Percentiles rank a stretch among this genome's conserved stretches.
These are phyloP conservation scores for Leucoma salicis DNA, from an alignment of 2,888 invertebrate genomes.

Conservation along the genomic window DNA sequence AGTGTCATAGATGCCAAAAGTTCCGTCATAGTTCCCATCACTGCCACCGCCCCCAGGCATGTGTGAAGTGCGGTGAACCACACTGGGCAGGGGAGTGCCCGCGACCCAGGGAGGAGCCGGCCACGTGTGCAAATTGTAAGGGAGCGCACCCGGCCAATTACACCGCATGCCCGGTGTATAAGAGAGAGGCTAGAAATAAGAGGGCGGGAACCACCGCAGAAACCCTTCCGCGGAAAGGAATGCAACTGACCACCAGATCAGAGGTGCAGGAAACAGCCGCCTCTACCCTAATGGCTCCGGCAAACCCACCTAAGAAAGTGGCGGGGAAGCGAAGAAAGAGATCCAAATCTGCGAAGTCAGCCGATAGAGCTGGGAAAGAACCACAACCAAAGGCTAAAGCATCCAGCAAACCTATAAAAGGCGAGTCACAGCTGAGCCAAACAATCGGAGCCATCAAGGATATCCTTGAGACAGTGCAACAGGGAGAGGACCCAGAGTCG, in stretches of 20 bases:
- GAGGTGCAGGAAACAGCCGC: neutral
- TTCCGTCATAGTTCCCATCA: neutral
- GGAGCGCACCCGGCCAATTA: no score
- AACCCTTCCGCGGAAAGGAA: neutral
- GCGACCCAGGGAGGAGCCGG: neutral
- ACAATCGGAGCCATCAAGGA: no score
- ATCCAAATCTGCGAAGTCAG: no score
- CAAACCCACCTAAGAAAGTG: neutral
- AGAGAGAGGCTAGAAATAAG: neutral
- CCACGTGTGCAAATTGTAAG: no score
- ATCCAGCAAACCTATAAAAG: no score
- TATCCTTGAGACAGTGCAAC: no score
- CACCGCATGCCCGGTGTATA: neutral
- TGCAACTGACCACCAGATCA: neutral
- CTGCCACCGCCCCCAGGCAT: neutral
- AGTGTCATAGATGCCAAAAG: no score
- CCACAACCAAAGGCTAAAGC: no score
- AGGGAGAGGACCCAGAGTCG: no score
- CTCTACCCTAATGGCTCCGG: neutral
- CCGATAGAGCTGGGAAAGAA: neutral
- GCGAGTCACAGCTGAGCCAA: no score
- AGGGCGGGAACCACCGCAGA: no score
- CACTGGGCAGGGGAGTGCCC: neutral
- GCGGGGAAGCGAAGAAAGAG: neutral
- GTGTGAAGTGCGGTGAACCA: no score